A percentile compares a stretch with the other conserved stretches of the same genome.
These are phyloP conservation scores for Mesorhabditis spiculigera DNA, from an alignment of 2,888 invertebrate genomes.

Conservation along the genomic window DNA sequence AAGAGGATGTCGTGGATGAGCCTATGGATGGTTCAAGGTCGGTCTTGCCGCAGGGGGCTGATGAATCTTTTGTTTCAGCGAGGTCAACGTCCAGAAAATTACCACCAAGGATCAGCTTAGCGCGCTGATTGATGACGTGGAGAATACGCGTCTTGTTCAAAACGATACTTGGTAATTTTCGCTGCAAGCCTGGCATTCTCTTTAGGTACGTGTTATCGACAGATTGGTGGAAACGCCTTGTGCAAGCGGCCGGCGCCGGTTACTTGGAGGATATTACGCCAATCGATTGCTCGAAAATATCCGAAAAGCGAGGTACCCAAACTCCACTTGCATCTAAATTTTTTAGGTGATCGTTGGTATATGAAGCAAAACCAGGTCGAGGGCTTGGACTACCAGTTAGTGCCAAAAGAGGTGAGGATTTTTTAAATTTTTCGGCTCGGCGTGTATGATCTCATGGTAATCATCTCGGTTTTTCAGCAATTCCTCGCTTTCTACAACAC, in stretches of 20 bases:
- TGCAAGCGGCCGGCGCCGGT: conserved; percentile 20
- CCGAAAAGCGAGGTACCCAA: conserved; percentile 8
- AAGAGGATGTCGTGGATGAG: no score
- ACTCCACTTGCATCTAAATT: not conserved
- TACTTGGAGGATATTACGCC: conserved; percentile 26
- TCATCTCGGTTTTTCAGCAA: not conserved
- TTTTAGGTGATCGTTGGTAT: conserved; percentile 20
- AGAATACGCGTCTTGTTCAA: conserved; percentile 15
- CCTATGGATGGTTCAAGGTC: no score
- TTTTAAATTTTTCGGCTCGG: not conserved
- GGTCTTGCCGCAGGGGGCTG: no score
- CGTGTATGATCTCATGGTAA: not conserved
- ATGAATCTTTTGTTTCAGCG: no score
- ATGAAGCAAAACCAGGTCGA: conserved; percentile 31
- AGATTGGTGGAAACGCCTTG: conserved; percentile 39
- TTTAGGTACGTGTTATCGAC: conserved; percentile 34
- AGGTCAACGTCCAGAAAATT: no score
- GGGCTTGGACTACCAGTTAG: conserved; percentile 27
- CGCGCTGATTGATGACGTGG: conserved; percentile 19
- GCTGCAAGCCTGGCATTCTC: not conserved
- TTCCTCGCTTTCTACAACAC: conserved; percentile 20
- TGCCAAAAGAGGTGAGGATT: conserved; percentile 28
- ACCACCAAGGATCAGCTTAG: conserved; percentile 15
- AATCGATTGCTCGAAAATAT: conserved; percentile 33
- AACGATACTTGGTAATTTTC: conserved; percentile 15